phyloP scores from a whole-genome alignment of 2,113 vertebrate genomes.

The Clarias magur region DNA sequence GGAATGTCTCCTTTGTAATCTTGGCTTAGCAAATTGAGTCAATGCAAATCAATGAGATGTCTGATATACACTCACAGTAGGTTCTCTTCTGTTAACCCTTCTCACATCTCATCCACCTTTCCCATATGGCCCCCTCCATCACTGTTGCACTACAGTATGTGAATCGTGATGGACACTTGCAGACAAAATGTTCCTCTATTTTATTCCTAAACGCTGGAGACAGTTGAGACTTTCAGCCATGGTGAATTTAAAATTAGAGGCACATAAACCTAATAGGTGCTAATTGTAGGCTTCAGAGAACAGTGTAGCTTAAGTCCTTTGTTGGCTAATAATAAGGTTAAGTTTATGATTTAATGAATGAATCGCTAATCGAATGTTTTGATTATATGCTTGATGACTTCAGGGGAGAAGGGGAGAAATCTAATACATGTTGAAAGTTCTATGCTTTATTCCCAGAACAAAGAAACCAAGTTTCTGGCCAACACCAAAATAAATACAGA shows the following conservation, averaged over 20 bases:
- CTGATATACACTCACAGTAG: background rate
- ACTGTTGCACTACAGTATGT: background rate
- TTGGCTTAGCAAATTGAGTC: background rate
- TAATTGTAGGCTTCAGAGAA: background rate
- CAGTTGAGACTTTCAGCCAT: background rate
- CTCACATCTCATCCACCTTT: background rate
- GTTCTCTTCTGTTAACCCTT: background rate
- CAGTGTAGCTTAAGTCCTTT: background rate
- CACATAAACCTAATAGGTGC: background rate
- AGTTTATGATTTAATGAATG: no score
- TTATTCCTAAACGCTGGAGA: background rate
- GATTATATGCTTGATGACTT: no score
- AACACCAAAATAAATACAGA: no score
- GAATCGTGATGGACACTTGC: background rate
- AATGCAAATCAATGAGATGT: background rate
- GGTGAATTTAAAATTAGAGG: background rate
- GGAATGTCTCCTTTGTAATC: background rate
- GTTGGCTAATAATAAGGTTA: background rate
- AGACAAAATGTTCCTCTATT: background rate
- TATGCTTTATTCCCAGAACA: no score
- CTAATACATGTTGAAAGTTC: no score
- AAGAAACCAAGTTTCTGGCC: no score
- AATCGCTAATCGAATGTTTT: no score
- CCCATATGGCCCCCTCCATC: background rate
- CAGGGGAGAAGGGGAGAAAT: no score